Evolutionary conservation across 2,797 vertebrate species (phyloP).

Genomic region (Pantherophis vulpinus): DNA sequence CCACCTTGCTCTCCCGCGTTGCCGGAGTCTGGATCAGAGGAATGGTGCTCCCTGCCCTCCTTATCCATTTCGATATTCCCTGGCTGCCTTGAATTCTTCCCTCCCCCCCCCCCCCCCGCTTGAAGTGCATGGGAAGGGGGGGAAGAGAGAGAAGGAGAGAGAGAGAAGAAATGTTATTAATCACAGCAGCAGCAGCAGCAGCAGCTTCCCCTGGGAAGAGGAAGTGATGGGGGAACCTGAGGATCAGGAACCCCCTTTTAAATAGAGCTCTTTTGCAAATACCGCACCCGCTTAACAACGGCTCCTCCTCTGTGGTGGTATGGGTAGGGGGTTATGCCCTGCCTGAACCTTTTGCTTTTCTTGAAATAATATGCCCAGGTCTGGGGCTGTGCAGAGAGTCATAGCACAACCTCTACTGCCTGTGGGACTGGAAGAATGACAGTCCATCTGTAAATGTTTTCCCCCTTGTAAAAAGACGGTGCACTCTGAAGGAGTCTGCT

Average conservation of each 20-base stretch:
- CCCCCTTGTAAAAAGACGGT: background rate
- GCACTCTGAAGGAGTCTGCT: constrained; percentile 2
- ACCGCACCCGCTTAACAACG: constrained; percentile 32
- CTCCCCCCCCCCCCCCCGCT: background rate
- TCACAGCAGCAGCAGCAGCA: constrained; percentile 59
- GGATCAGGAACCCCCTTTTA: constrained; percentile 59
- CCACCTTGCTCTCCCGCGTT: background rate
- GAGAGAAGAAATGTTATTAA: constrained; percentile 53
- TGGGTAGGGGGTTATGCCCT: constrained; percentile 34
- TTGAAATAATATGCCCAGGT: constrained; percentile 55
- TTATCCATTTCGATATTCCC: background rate
- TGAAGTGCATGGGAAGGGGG: constrained; percentile 52
- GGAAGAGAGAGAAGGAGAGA: background rate
- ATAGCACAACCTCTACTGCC: constrained; percentile 45
- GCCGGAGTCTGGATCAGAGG: background rate
- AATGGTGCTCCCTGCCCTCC: background rate
- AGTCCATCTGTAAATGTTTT: constrained; percentile 26
- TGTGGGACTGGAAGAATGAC: constrained; percentile 15
- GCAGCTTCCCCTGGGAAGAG: constrained; percentile 65
- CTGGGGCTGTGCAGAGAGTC: constrained; percentile 35
- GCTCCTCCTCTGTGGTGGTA: constrained; percentile 34
- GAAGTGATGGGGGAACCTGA: constrained; percentile 64
- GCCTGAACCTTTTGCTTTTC: constrained; percentile 42
- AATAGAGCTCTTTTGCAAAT: constrained; percentile 50
- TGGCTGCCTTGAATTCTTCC: background rate